A percentile compares a stretch with the other conserved stretches of the same genome.
Conservation (phyloP, 23 tunicate genomes). For the Trididemnum clinides region DNA sequence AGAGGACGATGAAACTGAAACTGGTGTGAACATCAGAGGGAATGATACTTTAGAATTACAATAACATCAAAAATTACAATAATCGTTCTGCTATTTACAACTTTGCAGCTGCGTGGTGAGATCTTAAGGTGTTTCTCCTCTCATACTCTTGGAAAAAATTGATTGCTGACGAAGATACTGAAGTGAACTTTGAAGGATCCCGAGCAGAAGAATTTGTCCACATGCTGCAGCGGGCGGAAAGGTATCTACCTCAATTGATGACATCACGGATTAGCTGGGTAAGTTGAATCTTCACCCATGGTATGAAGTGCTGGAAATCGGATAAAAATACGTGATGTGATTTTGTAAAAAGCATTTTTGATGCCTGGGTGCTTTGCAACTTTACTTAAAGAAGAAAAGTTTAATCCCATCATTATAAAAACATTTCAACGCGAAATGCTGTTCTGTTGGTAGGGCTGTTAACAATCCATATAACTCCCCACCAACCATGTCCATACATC, state of each 20-base stretch:
- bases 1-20: background rate
- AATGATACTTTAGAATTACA: background rate
- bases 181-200: slow-evolving; percentile 23
- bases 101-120: slow-evolving; percentile 5
- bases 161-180: slow-evolving; percentile 1
- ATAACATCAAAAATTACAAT: background rate
- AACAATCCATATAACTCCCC: no score
- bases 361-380: no score
- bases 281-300: slow-evolving; percentile 14
- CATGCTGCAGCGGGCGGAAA: slow-evolving; percentile 19
- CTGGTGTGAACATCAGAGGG: background rate
- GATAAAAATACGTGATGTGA: no score
- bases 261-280: slow-evolving; percentile 13
- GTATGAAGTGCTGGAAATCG: background rate
- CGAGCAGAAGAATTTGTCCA: slow-evolving; percentile 21
- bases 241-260: slow-evolving; percentile 30
- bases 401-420: no score
- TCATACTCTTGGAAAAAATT: background rate
- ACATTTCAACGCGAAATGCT: no score
- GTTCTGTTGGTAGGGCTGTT: no score
- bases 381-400: no score
- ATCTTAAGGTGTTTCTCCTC: slow-evolving; percentile 1
- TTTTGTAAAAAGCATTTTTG: no score
- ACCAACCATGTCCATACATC: no score
- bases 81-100: slow-evolving; percentile 1